phyloP scores from a whole-genome alignment of 2,113 vertebrate genomes.

The Phocoena phocoena region DNA sequence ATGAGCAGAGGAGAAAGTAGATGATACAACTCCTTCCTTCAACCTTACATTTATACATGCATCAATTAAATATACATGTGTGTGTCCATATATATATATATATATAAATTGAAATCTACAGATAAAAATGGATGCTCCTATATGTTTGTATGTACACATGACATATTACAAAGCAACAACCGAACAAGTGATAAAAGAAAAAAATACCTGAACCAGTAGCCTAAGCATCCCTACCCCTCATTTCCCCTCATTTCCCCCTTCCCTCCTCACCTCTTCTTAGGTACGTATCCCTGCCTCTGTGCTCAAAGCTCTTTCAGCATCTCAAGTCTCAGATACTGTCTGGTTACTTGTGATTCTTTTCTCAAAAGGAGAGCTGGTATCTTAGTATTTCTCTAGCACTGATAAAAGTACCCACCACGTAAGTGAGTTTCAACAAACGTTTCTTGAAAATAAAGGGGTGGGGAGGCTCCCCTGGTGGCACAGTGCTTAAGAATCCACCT shows the following conservation, averaged over 20 bases:
- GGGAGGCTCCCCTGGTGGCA: no score
- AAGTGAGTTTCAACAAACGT: not conserved
- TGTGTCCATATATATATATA: not conserved
- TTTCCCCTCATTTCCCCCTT: not conserved
- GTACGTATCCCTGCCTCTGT: not conserved
- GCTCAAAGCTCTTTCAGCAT: not conserved
- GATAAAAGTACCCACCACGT: not conserved
- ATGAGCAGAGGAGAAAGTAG: not conserved
- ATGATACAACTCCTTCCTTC: not conserved
- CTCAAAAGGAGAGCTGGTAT: not conserved
- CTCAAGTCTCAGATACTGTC: not conserved
- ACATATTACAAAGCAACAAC: not conserved
- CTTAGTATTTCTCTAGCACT: constrained; percentile 1
- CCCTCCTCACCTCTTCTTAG: not conserved
- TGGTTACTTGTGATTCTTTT: not conserved
- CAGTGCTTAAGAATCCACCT: no score
- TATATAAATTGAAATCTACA: not conserved
- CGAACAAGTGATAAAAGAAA: not conserved
- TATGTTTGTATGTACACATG: not conserved
- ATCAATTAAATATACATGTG: not conserved
- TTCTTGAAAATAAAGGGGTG: not conserved
- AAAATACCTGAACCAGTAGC: not conserved
- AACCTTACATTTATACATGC: not conserved
- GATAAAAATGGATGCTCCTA: not conserved
- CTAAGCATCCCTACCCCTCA: not conserved